Evolutionary conservation across 1,140 invertebrate genomes (phyloP).

Genomic region (Chrysoperla carnea): DNA sequence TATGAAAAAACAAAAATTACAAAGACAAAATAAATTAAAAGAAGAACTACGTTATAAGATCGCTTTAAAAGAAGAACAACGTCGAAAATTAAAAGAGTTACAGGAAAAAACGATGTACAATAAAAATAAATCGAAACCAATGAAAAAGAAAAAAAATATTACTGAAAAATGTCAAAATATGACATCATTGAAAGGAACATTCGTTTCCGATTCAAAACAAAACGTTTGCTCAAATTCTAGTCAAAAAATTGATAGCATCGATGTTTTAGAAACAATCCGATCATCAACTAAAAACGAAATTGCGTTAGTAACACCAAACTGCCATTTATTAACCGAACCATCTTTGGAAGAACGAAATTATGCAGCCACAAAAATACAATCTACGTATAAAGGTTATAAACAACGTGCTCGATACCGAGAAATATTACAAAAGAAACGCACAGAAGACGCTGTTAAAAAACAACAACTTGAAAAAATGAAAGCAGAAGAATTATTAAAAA

Average conservation of each 20-base stretch:
- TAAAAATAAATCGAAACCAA: background rate
- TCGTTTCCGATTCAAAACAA: background rate
- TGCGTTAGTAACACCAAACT: background rate
- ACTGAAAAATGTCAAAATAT: background rate
- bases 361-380: background rate
- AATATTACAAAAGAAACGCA: background rate
- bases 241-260: background rate
- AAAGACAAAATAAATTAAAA: conserved; percentile 9
- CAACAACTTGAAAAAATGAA: no score
- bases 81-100: conserved; percentile 17
- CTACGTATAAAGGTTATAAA: background rate
- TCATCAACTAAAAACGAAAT: background rate
- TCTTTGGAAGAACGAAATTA: background rate
- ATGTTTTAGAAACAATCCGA: background rate
- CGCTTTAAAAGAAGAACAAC: conserved; percentile 10
- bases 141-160: background rate
- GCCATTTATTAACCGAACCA: background rate
- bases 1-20: conserved; percentile 17
- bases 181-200: background rate
- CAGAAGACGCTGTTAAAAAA: background rate
- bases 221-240: background rate
- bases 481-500: background rate
- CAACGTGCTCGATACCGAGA: background rate
- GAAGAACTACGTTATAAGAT: conserved; percentile 9
- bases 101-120: conserved; percentile 14